Evolutionary conservation across 1,140 invertebrate species (phyloP), one percentile per base, ranked within the genome.

Genomic region (Calycopis cecrops): DNA sequence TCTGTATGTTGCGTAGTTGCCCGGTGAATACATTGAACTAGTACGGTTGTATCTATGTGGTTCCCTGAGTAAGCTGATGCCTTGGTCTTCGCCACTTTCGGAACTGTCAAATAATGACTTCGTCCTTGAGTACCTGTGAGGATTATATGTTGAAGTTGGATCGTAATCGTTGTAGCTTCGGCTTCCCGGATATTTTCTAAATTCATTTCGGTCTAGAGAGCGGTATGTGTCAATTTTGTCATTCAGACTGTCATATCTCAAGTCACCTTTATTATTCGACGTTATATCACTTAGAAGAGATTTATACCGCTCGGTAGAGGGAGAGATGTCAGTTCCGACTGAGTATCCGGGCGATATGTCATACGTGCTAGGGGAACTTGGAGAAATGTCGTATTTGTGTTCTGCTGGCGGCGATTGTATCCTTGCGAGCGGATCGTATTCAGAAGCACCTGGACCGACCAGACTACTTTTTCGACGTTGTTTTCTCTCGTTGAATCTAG

Each of bases 401-500:
- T 85, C 82, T 4, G 72, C 63, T 9, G 73, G 62, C 37, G 71
- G 73, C 1, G 79, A 73, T 62, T 88, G 84, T 65, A 88, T 81
- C 52, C 85, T 69, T 34, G 85, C 79, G 12, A 87, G 63, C 6
- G 87, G 86, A 58, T 85, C 86, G 60, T 89, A 89, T 55, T 89
- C 88, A 17, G 74, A 65, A 2, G 86, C 87, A 18, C 86, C 85
- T 0, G 90, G 90, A 51, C 90, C 90, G 8, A 91, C 90, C 59
- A 91, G 85, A 65, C 72, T 89, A 69, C 90, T 91, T 65, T 90
- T 90, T 60, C 90, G 84, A 52, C 92, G 89, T 42, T 90, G 89
- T 73, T 93, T 94, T 66, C 93, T 91, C 67, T 95, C 94, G 68
- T 97, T 96, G 71, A 97, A 97, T 55, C 95, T 90, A 4, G 92